Conservation (phyloP, 2,888 invertebrate genomes). For the Opisthograptis luteolata region DNA sequence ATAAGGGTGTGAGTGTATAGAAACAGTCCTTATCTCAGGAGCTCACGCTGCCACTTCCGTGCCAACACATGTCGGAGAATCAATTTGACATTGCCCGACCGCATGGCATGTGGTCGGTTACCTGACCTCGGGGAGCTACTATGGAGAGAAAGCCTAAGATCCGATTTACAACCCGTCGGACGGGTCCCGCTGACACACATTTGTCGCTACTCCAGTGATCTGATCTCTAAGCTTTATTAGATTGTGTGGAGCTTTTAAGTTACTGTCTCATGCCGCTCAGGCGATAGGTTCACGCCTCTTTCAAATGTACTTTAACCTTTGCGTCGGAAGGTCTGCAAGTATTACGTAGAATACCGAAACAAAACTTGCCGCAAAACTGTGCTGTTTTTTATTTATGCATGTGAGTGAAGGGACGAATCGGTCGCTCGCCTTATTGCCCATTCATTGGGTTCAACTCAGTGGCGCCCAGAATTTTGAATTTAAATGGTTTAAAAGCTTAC, state of each 20-base stretch:
- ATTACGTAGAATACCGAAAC: no score
- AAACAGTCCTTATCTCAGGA: slow-evolving; percentile 1
- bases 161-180: slow-evolving; percentile 61
- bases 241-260: slow-evolving; percentile 13
- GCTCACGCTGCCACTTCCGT: neutral
- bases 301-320: slow-evolving; percentile 2
- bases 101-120: slow-evolving; percentile 37
- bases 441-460: no score
- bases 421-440: no score
- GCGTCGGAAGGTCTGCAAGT: no score
- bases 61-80: slow-evolving; percentile 24
- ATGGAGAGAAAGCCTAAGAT: slow-evolving; percentile 43
- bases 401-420: no score
- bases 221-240: slow-evolving; percentile 39
- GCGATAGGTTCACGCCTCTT: neutral
- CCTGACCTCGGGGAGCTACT: slow-evolving; percentile 53
- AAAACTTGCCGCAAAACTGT: no score
- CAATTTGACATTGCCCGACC: slow-evolving; percentile 22
- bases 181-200: slow-evolving; percentile 67
- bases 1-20: no score
- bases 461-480: no score
- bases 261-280: slow-evolving; percentile 1
- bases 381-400: no score
- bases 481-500: no score
- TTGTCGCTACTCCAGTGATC: slow-evolving; percentile 40